Base-by-base conservation (phyloP, 2,888 invertebrate species). In the Parelbella ahira region DNA sequence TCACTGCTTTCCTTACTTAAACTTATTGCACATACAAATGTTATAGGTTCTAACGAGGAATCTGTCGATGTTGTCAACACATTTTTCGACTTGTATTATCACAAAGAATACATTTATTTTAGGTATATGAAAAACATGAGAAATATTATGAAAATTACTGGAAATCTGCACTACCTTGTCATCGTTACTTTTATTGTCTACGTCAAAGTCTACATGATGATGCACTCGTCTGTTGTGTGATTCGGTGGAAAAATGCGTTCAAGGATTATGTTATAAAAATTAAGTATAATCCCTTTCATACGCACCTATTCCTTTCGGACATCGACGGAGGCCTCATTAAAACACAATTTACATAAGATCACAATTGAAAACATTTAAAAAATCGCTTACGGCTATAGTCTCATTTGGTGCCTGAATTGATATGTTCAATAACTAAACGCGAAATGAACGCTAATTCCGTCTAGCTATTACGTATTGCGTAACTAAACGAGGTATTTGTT, bases 351-450 rank as follows among this genome's bases (percentile, higher is more conserved):
- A 54, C 59, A 68, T 68, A 75, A 74, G 63, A 65, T 69, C 70
- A 75, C 72, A 70, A 69, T 74, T 48, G 63, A 72, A 62, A 71
- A 72, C 63, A 61, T 71, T 69, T 63, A 65, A 72, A 71, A 73
- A 78, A 73, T 63, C 54, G 68, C 84, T 87, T 86, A 86, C 62
- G n/a, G 51, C 81, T 86, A 79, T 71, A 81, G 76, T 82, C 69
- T 82, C 69, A 74, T 78, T 86, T 86, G 86, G 86, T 86, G 84
- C 81, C 69, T 82, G 83, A 81, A 73, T 83, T 87, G 86, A 87
- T 86, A 86, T 87, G 86, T 87, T 62, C 73, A 67, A 74, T 69
- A 86, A 86, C 73, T 76, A 78, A 84, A 84, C 63, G 75, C 78
- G 74, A 86, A 83, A 78, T 68, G 67, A 83, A 80, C 51, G 61